Percentiles rank a stretch among this genome's conserved stretches.
Conservation (phyloP, 2,888 invertebrate genomes). For the Pseudococcus jackbeardsleyi region DNA sequence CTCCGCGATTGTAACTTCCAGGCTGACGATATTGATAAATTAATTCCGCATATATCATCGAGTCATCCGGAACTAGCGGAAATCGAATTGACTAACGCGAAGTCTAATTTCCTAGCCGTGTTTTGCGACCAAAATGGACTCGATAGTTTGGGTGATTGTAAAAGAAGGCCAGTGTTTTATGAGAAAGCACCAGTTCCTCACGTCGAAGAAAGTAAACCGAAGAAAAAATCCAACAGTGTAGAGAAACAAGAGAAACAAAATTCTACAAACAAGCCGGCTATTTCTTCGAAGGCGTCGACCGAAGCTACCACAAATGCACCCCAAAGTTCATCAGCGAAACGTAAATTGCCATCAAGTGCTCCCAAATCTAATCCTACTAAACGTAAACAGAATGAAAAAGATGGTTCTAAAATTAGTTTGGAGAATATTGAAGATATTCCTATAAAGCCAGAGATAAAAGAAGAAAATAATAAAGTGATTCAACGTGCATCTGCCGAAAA, state of each 20-base stretch:
- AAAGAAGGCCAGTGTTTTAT: constrained; percentile 18
- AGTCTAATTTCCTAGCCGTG: constrained; percentile 45
- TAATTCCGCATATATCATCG: constrained; percentile 38
- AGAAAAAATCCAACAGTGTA: constrained; percentile 9
- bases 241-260: neutral
- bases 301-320: neutral
- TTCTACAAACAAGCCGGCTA: neutral
- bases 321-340: neutral
- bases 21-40: neutral
- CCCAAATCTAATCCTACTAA: neutral
- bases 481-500: neutral
- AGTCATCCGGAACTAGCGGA: neutral
- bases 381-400: constrained; percentile 11
- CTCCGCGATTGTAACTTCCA: constrained; percentile 43
- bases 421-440: neutral
- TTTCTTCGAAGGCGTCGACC: neutral
- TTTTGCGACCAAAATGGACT: constrained; percentile 3
- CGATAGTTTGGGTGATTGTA: constrained; percentile 20
- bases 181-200: neutral
- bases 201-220: constrained; percentile 12
- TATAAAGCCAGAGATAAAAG: neutral
- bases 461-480: neutral
- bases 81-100: neutral
- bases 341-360: constrained; percentile 9
- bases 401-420: neutral